Conservation (phyloP, 2,797 vertebrate genomes). For the Vireo griseus region DNA sequence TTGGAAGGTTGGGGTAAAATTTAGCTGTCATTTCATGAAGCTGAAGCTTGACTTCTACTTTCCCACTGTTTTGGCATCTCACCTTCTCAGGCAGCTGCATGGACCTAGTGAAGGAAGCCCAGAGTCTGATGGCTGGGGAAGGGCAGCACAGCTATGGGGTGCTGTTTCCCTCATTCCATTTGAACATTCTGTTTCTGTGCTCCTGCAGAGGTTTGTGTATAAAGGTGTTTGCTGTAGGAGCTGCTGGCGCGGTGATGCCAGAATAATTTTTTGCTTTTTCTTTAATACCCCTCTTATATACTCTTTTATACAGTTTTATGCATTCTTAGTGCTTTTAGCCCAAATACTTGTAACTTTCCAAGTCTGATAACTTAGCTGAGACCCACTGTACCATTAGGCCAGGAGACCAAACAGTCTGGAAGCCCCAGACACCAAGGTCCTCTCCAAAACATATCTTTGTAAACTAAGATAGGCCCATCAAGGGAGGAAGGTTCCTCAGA, state of each 20-base stretch:
- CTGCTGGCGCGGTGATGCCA: background rate
- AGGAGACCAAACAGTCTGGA: too few relatives aligned
- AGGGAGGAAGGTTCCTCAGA: too few relatives aligned
- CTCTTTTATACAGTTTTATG: too few relatives aligned
- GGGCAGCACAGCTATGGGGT: background rate
- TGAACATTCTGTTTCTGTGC: background rate
- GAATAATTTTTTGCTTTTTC: too few relatives aligned
- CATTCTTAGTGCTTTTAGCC: too few relatives aligned
- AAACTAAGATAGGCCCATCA: too few relatives aligned
- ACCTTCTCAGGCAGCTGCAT: background rate
- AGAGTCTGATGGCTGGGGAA: background rate
- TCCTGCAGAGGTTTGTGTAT: background rate
- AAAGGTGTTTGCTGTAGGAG: background rate
- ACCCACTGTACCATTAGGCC: too few relatives aligned
- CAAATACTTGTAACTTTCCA: too few relatives aligned
- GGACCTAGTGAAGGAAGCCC: background rate
- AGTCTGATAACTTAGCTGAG: too few relatives aligned
- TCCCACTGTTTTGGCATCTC: background rate
- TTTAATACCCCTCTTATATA: too few relatives aligned
- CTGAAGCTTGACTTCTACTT: background rate
- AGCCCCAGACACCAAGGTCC: too few relatives aligned
- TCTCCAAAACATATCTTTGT: too few relatives aligned
- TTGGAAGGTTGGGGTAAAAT: background rate
- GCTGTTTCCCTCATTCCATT: background rate
- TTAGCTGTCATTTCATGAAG: background rate